Evolutionary conservation across 2,888 invertebrate genomes (phyloP).

Genomic region (Rhynchonema sp.): DNA sequence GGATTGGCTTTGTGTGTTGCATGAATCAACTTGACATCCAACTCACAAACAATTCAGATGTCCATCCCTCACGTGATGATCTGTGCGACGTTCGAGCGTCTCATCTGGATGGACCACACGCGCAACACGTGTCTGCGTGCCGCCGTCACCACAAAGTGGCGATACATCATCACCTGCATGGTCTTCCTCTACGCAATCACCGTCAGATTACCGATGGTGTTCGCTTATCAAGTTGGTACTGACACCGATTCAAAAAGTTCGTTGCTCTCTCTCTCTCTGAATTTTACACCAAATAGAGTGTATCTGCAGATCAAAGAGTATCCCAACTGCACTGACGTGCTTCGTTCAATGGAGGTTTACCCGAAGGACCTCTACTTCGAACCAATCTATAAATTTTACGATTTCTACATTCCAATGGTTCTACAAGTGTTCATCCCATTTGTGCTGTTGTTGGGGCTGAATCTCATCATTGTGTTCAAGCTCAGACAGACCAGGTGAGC

Average conservation of each 20-base stretch:
- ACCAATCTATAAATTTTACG: background rate
- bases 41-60: background rate
- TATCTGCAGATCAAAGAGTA: background rate
- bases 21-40: background rate
- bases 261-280: no score
- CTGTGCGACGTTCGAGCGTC: background rate
- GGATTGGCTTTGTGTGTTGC: background rate
- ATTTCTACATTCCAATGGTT: background rate
- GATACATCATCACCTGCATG: background rate
- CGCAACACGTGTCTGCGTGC: background rate
- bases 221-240: background rate
- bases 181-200: background rate
- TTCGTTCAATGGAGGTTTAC: background rate
- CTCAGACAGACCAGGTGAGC: background rate
- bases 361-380: background rate
- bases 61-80: background rate
- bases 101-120: background rate
- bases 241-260: no score
- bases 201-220: background rate
- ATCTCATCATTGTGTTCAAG: background rate
- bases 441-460: background rate
- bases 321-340: background rate
- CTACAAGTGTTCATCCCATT: background rate
- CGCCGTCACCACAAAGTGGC: background rate
- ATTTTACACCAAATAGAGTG: background rate